Conservation (phyloP, 2,797 vertebrate species). For the Acestrorhynchus altus region DNA sequence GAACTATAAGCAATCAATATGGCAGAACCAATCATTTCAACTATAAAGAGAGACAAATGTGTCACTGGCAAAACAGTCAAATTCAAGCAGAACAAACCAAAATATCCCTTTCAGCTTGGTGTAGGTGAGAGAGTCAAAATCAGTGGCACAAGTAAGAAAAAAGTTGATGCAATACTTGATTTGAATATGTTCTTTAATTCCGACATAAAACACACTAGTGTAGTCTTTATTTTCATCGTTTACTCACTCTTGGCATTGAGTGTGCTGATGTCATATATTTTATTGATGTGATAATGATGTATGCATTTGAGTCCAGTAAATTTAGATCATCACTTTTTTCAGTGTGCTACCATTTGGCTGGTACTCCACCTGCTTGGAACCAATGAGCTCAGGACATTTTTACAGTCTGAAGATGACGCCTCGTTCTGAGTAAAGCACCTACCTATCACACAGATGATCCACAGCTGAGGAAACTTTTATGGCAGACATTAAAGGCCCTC, state of each 20-base stretch:
- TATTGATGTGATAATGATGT: not conserved
- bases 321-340: not conserved
- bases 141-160: too few relatives aligned
- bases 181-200: too few relatives aligned
- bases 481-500: constrained; percentile 15
- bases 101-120: too few relatives aligned
- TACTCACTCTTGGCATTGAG: not conserved
- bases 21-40: too few relatives aligned
- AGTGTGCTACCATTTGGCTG: not conserved
- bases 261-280: not conserved
- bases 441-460: not conserved
- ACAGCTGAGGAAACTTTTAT: constrained; percentile 8
- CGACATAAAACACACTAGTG: too few relatives aligned
- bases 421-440: not conserved
- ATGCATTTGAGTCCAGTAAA: not conserved
- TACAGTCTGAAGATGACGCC: constrained; percentile 26
- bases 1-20: too few relatives aligned
- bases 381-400: not conserved
- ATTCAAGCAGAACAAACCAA: too few relatives aligned
- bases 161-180: too few relatives aligned
- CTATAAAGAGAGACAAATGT: too few relatives aligned
- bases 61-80: too few relatives aligned
- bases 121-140: too few relatives aligned
- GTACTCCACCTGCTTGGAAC: not conserved
- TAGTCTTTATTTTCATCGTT: too few relatives aligned